Percentiles rank a stretch among this genome's conserved stretches.
Evolutionary conservation across 2,888 invertebrate genomes (phyloP).

Genomic region (Morpho deidamia): DNA sequence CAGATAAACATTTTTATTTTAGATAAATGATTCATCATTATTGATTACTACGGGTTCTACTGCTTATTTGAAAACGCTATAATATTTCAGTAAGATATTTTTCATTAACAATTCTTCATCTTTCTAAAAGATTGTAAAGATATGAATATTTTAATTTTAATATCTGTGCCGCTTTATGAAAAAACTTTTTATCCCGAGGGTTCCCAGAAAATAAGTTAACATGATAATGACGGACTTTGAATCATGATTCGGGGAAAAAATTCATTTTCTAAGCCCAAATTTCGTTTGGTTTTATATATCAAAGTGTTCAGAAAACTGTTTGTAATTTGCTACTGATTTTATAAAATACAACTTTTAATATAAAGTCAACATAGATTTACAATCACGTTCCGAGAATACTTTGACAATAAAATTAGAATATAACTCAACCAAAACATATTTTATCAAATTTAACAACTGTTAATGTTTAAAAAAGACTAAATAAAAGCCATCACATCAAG

Average conservation of each 20-base stretch:
- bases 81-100: not conserved
- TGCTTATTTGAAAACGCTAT: not conserved
- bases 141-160: slow-evolving; percentile 5
- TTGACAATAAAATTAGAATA: too few relatives aligned
- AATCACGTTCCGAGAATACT: too few relatives aligned
- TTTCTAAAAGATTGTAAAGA: slow-evolving; percentile 6
- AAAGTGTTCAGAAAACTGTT: not conserved
- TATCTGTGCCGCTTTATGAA: slow-evolving; percentile 10
- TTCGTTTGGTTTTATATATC: not conserved
- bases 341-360: not conserved
- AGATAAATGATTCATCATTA: too few relatives aligned
- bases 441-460: too few relatives aligned
- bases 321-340: slow-evolving; percentile 3
- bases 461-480: too few relatives aligned
- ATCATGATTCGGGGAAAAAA: slow-evolving; percentile 1
- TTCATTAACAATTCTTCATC: too few relatives aligned
- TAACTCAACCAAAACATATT: too few relatives aligned
- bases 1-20: too few relatives aligned
- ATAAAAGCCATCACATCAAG: too few relatives aligned
- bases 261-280: slow-evolving; percentile 1
- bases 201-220: not conserved
- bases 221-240: slow-evolving; percentile 6
- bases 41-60: too few relatives aligned
- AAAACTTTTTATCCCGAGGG: slow-evolving; percentile 3
- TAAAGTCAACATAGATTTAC: too few relatives aligned